Percentiles rank a stretch among this genome's conserved stretches.
Conservation (phyloP, 2,113 vertebrate species). For the Glaucomys volans region DNA sequence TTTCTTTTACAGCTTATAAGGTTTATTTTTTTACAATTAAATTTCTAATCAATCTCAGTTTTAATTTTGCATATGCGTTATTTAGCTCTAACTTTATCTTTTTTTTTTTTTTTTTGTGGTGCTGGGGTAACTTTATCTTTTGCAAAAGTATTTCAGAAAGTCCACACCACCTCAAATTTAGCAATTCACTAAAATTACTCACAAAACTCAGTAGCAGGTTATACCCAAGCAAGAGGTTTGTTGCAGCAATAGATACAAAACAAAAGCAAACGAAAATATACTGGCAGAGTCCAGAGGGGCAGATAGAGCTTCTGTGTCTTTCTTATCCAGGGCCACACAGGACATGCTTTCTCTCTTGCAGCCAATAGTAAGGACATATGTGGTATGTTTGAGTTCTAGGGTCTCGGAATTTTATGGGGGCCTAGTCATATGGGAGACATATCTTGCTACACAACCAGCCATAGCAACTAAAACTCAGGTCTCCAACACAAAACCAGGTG, state of each 20-base stretch:
- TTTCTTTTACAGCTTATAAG: background rate
- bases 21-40: background rate
- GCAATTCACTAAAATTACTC: background rate
- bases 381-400: background rate
- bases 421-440: background rate
- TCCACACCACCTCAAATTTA: background rate
- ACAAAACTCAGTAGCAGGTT: background rate
- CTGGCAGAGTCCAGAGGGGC: background rate
- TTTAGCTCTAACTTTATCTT: background rate
- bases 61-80: background rate
- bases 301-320: background rate
- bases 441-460: background rate
- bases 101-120: background rate
- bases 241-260: background rate
- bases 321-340: background rate
- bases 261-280: background rate
- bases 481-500: conserved; percentile 21
- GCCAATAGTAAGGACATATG: background rate
- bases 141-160: conserved; percentile 11
- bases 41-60: background rate
- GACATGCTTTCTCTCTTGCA: background rate
- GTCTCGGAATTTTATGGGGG: background rate
- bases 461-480: background rate
- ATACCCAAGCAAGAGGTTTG: background rate
- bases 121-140: background rate